Evolutionary conservation across 2,888 invertebrate genomes (phyloP).

Genomic region (Drosophila testacea): DNA sequence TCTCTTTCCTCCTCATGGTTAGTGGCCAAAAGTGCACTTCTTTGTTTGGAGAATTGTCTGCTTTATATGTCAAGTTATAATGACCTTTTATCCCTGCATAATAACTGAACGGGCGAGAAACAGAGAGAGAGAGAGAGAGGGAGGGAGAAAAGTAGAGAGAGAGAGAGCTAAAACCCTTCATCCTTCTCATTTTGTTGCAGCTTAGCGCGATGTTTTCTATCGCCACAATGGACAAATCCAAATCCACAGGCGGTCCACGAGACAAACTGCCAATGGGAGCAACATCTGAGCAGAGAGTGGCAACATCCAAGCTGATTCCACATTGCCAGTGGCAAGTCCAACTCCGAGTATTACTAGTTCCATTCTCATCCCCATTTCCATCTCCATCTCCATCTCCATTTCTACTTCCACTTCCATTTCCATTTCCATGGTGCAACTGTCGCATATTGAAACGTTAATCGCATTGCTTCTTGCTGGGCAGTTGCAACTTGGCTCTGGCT

Average conservation of each 20-base stretch:
- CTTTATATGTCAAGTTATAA: constrained; percentile 58
- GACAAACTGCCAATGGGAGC: constrained; percentile 10
- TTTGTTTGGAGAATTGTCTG: constrained; percentile 23
- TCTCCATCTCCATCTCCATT: constrained; percentile 7
- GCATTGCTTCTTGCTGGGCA: constrained; percentile 59
- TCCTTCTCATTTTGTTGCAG: constrained; percentile 31
- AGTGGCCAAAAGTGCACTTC: constrained; percentile 35
- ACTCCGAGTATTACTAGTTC: constrained; percentile 7
- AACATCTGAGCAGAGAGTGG: background rate
- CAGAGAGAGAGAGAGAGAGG: background rate
- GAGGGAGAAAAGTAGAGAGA: background rate
- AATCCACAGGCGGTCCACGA: constrained; percentile 60
- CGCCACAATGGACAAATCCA: constrained; percentile 41
- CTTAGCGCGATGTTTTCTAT: constrained; percentile 58
- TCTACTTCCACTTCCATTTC: constrained; percentile 5
- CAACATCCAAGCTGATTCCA: constrained; percentile 6
- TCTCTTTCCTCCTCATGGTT: background rate
- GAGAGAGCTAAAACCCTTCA: background rate
- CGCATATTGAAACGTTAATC: constrained; percentile 79
- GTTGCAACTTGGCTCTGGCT: constrained; percentile 19
- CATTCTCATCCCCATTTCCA: constrained; percentile 10
- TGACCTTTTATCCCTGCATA: constrained; percentile 56
- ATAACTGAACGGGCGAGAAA: background rate
- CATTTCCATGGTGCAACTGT: constrained; percentile 71
- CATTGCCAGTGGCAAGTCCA: constrained; percentile 16